Percentiles rank a stretch among this genome's conserved stretches.
Conservation (phyloP, 2,113 vertebrate species). For the Pavo muticus region DNA sequence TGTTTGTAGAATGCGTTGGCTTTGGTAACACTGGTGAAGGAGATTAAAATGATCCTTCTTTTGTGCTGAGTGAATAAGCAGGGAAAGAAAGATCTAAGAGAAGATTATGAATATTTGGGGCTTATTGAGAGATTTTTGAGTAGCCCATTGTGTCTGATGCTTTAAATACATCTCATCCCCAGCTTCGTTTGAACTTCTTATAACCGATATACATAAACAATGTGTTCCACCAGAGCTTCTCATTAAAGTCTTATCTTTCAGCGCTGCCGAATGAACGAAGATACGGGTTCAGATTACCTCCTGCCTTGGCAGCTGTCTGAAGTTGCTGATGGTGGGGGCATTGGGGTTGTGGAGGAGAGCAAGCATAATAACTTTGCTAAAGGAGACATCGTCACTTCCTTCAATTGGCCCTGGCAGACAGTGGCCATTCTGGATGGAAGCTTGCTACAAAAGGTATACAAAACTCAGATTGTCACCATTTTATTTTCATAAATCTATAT, state of each 20-base stretch:
- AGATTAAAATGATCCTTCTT: neutral
- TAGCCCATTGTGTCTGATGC: neutral
- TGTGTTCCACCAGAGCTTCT: neutral
- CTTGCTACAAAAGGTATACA: slow-evolving; percentile 87
- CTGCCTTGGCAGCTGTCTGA: slow-evolving; percentile 87
- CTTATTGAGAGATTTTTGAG: neutral
- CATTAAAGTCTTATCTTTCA: slow-evolving; percentile 62
- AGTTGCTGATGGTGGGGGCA: slow-evolving; percentile 87
- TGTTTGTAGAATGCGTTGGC: accelerated
- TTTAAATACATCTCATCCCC: neutral
- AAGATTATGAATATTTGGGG: neutral
- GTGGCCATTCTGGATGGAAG: slow-evolving; percentile 81
- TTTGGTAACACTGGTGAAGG: neutral
- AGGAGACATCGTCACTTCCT: slow-evolving; percentile 88
- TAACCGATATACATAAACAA: neutral
- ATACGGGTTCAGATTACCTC: slow-evolving; percentile 87
- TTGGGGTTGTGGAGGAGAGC: slow-evolving; percentile 90
- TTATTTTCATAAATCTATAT: neutral
- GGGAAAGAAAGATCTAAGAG: neutral
- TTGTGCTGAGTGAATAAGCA: neutral
- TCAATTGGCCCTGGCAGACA: slow-evolving; percentile 95
- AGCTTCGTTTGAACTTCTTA: neutral
- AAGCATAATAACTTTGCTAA: slow-evolving; percentile 59
- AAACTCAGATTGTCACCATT: neutral
- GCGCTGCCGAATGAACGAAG: slow-evolving; percentile 95